Conservation (phyloP, 2,888 invertebrate species). For the Trichogramma dendrolimi region DNA sequence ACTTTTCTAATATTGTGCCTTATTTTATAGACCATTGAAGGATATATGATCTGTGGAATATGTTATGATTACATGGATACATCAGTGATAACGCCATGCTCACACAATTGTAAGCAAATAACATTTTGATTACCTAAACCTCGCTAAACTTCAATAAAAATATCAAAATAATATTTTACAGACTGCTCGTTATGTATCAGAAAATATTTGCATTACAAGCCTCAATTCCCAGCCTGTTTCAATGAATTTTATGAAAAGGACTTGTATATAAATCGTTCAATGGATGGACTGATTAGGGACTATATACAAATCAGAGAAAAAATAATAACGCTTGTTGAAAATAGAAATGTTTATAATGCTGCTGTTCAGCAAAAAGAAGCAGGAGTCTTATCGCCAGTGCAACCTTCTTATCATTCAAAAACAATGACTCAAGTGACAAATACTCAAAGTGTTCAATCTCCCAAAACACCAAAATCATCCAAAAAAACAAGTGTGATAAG, state of each 20-base stretch:
- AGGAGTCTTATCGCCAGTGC: constrained; percentile 1
- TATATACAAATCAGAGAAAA: constrained; percentile 45
- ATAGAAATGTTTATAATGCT: constrained; percentile 30
- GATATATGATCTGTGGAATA: constrained; percentile 53
- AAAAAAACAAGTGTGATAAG: constrained; percentile 1
- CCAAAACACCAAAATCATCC: constrained; percentile 26
- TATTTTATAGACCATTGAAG: constrained; percentile 51
- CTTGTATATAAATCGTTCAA: constrained; percentile 51
- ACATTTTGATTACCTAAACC: background rate
- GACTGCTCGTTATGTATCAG: constrained; percentile 57
- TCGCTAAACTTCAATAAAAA: constrained; percentile 1
- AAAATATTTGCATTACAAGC: constrained; percentile 53
- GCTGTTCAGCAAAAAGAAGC: constrained; percentile 4
- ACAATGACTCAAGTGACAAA: constrained; percentile 30
- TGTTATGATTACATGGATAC: constrained; percentile 55
- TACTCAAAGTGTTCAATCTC: constrained; percentile 28
- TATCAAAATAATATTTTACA: constrained; percentile 32
- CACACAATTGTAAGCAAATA: constrained; percentile 54
- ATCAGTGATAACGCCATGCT: constrained; percentile 54
- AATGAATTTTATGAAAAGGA: constrained; percentile 52
- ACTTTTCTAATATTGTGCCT: background rate
- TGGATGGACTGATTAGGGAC: constrained; percentile 51
- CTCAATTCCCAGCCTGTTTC: constrained; percentile 55
- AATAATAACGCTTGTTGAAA: constrained; percentile 36
- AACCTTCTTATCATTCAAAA: background rate